Evolutionary conservation across 2,888 invertebrate species (phyloP), one percentile per base, ranked within the genome.

Genomic region (Argyra leucocephala): DNA sequence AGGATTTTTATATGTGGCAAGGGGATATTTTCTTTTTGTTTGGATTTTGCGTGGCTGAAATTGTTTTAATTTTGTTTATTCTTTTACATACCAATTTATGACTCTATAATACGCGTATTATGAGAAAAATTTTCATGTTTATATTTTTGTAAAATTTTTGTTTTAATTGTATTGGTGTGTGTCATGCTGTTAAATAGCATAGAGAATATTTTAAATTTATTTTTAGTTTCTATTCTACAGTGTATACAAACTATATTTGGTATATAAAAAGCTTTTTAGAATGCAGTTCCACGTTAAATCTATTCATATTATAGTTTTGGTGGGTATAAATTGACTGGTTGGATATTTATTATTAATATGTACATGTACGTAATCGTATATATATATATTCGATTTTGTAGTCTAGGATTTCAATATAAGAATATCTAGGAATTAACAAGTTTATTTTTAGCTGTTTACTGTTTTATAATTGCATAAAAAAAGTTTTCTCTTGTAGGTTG

Each of bases 221-320:
- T 48, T 48, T 48, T 48, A 48, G 48, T 48, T n/a, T 48, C 48
- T n/a, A 48, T 15, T 48, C n/a, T n/a, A n/a, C n/a, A n/a, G n/a
- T n/a, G n/a, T n/a, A n/a, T n/a, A n/a, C 12, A 48, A 48, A 18
- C 2, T 48, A 18, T 48, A 1, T 48, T 48, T 48, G 12, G 48
- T 48, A 18, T 9, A 7, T 15, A n/a, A 48, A 48, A 48, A 48
- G 48, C 48, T 48, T 48, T 48, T 15, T 48, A 48, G 48, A 18
- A 48, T 48, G 48, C 48, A 48, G 48, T 48, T 48, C 15, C 5
- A 10, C 12, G 3, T 37, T 15, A 9, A 18, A 12, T 15, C 2
- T 12, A 18, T 18, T 48, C 48, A 18, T 48, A 48, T 48, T 18
- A n/a, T 18, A 48, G 12, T 26, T 26, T 31, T 31, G 9, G 2